Base-by-base conservation (phyloP, 2,888 invertebrate genomes). In the Leptura quadrifasciata region DNA sequence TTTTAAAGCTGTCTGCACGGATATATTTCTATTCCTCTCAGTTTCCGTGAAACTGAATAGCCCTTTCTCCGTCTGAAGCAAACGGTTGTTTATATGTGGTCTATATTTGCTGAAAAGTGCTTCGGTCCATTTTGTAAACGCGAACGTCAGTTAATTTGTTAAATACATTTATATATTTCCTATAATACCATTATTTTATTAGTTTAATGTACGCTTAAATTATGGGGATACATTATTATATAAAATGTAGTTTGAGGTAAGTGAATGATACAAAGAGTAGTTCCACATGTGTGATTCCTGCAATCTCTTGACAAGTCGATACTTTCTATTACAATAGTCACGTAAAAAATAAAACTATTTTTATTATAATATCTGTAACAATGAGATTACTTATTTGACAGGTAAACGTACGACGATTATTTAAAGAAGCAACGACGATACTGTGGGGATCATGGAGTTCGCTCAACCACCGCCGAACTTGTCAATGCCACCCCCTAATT, bases 391-490 rank as follows among this genome's bases (percentile, higher is more conserved):
- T 47, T 20, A 20, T 64, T 52, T 52, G 15, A n/a, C 18, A 65
- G 65, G n/a, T 52, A 65, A 15, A 24, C 17, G 12, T 47, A 35
- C 24, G 15, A 12, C 9, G 21, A 54, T 64, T 47, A 8, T 65
- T 64, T 17, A 20, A 20, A 64, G 35, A 39, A 58, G 58, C 9
- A 39, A 60, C 12, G 9, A 15, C 58, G 12, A 39, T 55, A 57
- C 8, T 15, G 12, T 15, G 12, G 18, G 4, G 18, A 60, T 27
- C 58, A 89, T 89, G 88, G 89, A 89, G 65, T 89, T 88, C 76
- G 87, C 87, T 63, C 88, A 88, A 79, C 88, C 88, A 47, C 89
- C 91, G 63, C 91, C 91, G 10, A 90, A 90, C 80, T 85, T 91
- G 89, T 87, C 90, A 0, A 88, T 90, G 71, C 91, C 88, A 35